Evolutionary conservation across 1,140 invertebrate genomes (phyloP), one percentile per base, ranked within the genome.

Genomic region (Ganaspis sp.): DNA sequence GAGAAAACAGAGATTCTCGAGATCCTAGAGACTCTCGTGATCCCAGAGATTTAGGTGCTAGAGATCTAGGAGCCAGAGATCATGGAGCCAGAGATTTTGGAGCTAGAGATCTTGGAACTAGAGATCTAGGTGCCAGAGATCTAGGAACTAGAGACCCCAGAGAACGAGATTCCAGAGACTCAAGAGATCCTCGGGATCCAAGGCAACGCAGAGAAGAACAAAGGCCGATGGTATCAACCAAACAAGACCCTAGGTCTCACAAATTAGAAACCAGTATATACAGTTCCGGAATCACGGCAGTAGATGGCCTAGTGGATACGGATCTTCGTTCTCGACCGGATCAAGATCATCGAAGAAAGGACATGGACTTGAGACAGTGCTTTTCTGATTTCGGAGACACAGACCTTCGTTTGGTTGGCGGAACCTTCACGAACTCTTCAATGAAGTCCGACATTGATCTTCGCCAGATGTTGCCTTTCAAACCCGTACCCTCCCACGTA

Each of bases 401-500:
- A 0, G 89, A 93, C 91, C 82, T 91, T 74, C 79, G 91, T 40
- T 72, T 92, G 40, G 86, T 87, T 53, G 79, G 81, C n/a, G 79
- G 75, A 8, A 81, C 42, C 69, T 87, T 87, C 21, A 40, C 82
- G 0, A 86, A 87, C 9, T 0, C 80, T 1, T 80, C 87, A 0
- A 81, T 81, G 6, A 89, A 92, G n/a, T 93, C 94, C 8, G 95
- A 96, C 78, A 92, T 95, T 9, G 95, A 96, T 88, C 92, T 96
- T 70, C 92, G 96, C n/a, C 92, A 92, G 37, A 90, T 90, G 86
- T 86, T 95, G 72, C 95, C 95, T 1, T 96, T 97, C 80, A 95
- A 96, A 87, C 94, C 95, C 1, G 93, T 94, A 49, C 94, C 94
- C 15, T 94, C 96, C 75, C 96, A 96, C 81, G 92, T 95, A 17